Base-by-base conservation (phyloP, 2,797 vertebrate species). In the Sardinella longiceps region DNA sequence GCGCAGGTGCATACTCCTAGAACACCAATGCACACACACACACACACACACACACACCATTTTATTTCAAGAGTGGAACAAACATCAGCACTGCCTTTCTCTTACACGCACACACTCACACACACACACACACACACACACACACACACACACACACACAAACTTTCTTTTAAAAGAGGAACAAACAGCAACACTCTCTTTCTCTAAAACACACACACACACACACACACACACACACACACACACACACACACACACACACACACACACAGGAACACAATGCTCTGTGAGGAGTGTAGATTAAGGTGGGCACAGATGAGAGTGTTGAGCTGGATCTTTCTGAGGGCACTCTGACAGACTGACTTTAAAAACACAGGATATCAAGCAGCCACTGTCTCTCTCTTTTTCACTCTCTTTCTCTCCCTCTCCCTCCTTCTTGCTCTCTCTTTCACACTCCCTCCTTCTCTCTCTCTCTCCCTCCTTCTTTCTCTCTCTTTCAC, bases 1-100 rank as follows among this genome's bases (percentile, higher is more conserved):
- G 88, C 88, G 63, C 98, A 99, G 60, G 85, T 92, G 84, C 98
- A 99, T 83, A 91, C 92, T 86, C 98, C 98, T 99, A 93, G 84
- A 28, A 92, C 51, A 43, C 37, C 20, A 0, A 53, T 18, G 45
- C 84, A 82, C 33, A 53, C 77, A 84, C 51, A 81, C 33, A 77
- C 70, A 77, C 25, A 58, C 56, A 60, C 53, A 58, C 53, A 56
- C 9, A 66, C 25, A 58, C 53, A 58, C 20, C n/a, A 43, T 43
- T 43, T 43, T 43, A 43, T 43, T 43, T 43, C 7, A 48, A 12
- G 46, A 48, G 15, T 18, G 2, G 18, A 10, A 48, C 50, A 51
- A 51, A 51, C 50, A 51, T 2, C 12, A 11, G 2, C 51, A 0
- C 4, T 53, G 18, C 18, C 51, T 20, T n/a, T n/a, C n/a, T n/a